A percentile compares a stretch with the other conserved stretches of the same genome.
Evolutionary conservation across 2,113 vertebrate species (phyloP).

Genomic region (Alethe diademata): DNA sequence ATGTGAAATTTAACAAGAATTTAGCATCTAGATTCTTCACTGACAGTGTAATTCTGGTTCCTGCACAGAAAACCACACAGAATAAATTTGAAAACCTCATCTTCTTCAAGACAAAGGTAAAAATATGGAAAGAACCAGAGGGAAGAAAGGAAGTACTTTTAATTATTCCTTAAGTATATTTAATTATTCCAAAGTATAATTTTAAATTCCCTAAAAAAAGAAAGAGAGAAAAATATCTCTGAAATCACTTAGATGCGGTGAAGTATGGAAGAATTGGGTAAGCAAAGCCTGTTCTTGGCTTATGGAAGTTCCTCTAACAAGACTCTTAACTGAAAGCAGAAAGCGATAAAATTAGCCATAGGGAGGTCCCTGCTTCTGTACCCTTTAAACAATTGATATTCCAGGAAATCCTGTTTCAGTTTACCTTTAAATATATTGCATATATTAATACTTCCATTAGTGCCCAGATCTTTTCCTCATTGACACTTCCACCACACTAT

Average conservation of each 20-base stretch:
- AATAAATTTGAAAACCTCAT: neutral
- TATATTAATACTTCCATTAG: neutral
- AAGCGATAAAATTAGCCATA: neutral
- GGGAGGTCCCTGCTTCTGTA: neutral
- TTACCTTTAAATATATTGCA: neutral
- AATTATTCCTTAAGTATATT: neutral
- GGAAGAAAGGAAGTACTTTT: neutral
- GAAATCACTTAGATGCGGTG: neutral
- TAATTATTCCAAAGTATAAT: neutral
- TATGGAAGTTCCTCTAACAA: neutral
- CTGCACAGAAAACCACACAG: neutral
- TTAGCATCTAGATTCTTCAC: neutral
- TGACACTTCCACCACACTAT: neutral
- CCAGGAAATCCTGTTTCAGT: neutral
- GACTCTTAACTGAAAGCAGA: neutral
- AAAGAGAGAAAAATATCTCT: neutral
- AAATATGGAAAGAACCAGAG: neutral
- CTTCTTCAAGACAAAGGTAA: neutral
- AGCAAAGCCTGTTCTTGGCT: neutral
- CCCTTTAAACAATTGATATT: neutral
- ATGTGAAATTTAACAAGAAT: neutral
- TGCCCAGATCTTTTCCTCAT: neutral
- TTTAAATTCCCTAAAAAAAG: neutral
- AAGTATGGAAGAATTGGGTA: neutral
- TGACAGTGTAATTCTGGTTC: neutral